These are phyloP conservation scores for Schizothorax lantsangensis DNA, from an alignment of 2,797 vertebrate species.

Conservation along the genomic window DNA sequence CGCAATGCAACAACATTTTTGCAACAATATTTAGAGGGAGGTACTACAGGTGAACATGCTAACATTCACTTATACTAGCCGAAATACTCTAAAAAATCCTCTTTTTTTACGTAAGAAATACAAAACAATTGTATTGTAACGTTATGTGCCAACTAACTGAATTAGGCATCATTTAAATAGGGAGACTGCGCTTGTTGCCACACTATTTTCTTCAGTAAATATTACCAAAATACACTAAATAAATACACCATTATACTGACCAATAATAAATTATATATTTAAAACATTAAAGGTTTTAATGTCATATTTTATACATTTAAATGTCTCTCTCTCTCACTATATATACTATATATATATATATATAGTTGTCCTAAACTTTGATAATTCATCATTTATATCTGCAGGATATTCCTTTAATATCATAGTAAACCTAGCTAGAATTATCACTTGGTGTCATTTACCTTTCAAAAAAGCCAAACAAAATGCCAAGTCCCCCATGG, in stretches of 20 bases:
- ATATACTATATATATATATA: too few species aligned
- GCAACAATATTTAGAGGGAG: neutral
- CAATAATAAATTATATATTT: neutral
- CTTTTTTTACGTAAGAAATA: neutral
- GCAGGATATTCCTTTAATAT: neutral
- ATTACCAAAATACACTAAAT: too few species aligned
- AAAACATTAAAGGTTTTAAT: too few species aligned
- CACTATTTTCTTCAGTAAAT: neutral
- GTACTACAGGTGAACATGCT: conserved; percentile 2
- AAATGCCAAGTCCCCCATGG: too few species aligned
- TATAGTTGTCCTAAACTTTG: neutral
- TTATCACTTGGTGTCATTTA: neutral
- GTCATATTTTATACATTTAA: neutral
- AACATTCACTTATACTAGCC: neutral
- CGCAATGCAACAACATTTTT: conserved; percentile 62
- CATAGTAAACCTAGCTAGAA: neutral
- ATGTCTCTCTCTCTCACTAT: too few species aligned
- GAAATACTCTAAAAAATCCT: neutral
- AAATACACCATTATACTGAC: neutral
- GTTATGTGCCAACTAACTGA: neutral
- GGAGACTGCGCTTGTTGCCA: neutral
- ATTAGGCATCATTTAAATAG: neutral
- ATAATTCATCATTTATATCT: neutral
- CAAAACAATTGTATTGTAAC: neutral
- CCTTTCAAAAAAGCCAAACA: neutral